Base-by-base conservation (phyloP, 2,797 vertebrate genomes). In the Vultur gryphus region DNA sequence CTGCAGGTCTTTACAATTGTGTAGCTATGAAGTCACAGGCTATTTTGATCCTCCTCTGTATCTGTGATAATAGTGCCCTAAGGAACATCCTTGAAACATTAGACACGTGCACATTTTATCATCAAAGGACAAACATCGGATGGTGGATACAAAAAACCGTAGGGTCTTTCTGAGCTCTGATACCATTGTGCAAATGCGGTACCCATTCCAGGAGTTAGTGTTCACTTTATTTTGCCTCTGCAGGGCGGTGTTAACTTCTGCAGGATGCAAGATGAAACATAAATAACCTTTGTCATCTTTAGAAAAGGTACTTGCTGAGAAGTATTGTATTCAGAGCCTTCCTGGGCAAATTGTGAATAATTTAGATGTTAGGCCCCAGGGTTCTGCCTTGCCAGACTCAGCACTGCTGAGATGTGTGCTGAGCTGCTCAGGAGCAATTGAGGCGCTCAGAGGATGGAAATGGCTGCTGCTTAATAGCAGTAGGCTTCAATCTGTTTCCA, bases 261-360 rank as follows among this genome's bases (percentile, higher is more conserved):
- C 72, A 93, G 29, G 46, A n/a, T 5, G 10, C 17, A 62, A 59
- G 39, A 26, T 1, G 20, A 88, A 95, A 75, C 49, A n/a, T 41
- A 93, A 94, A 89, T 37, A 88, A 48, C 64, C 52, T 79, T 51
- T 91, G 58, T 88, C 44, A 51, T 61, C 21, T 84, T 88, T 51
- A 91, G 66, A 49, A 77, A 79, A 78, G 31, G n/a, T 19, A 11
- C 65, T 82, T 93, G 76, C 70, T 62, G 86, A 66, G 59, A 86
- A 77, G 26, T 20, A 20, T 43, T 61, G 20, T 71, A 58, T 72
- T 84, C 6, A 1, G 54, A 66, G 55, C 37, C 33, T 91, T 83
- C 35, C 73, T 72, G 46, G 69, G 31, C 9, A 90, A 93, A 66
- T 3, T 43, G 77, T 89, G 82, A 73, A n/a, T 89, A 91, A 95